Evolutionary conservation across 2,888 invertebrate genomes (phyloP), one percentile per base, ranked within the genome.

Genomic region (Macaria notata): DNA sequence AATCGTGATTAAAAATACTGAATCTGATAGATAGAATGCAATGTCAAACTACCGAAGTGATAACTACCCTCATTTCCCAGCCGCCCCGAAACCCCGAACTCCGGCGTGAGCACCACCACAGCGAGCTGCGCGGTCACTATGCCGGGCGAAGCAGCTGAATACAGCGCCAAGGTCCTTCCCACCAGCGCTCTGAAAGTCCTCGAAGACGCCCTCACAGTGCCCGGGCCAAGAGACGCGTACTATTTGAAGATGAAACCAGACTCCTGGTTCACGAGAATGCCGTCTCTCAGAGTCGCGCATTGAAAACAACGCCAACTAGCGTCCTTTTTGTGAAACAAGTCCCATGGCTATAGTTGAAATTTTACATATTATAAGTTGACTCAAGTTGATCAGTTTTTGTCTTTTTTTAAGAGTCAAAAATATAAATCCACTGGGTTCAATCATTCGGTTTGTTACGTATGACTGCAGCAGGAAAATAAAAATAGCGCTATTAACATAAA

Each of bases 151-250:
- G 93, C 94, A 46, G 93, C 93, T 0, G 94, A 94, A 68, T 94
- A 94, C 79, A 93, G 94, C 76, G 93, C 94, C 38, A 93, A 93
- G 72, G 93, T 94, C 4, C 86, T 94, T 3, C 93, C 93, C 31
- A 88, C 92, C 63, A 92, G 87, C 71, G 94, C 94, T 3, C 79
- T 94, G 63, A 93, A 92, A 69, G 88, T 93, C 29, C 86, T 94
- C 49, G 94, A 94, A 71, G 93, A 94, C 50, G 94, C 94, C 6
- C 88, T 94, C 9, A 93, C 89, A 64, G 86, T 92, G 47, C 92
- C 90, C 9, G 80, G 92, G 31, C 94, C 94, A 30, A 88, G 90
- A 65, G 93, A 94, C 73, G 79, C 87, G 36, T 92, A 92, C 73
- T 90, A 91, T 63, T 76, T 92, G 65, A 92, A 89, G 72, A 82